A percentile compares a stretch with the other conserved stretches of the same genome.
Evolutionary conservation across 1,140 invertebrate genomes (phyloP).

Genomic region (Sesamia nonagrioides): DNA sequence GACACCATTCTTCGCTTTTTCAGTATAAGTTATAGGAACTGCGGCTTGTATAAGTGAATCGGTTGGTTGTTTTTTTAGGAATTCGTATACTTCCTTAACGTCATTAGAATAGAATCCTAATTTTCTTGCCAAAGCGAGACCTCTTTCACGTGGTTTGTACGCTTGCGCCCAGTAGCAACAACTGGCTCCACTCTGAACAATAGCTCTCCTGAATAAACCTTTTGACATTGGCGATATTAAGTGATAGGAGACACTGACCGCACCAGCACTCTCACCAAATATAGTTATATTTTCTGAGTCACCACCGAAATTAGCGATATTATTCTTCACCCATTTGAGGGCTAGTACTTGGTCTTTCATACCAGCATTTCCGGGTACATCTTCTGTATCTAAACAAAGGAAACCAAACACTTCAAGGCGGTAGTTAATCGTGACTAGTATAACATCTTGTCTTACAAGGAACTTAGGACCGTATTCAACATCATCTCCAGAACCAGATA

Average conservation of each 20-base stretch:
- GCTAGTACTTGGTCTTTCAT: slow-evolving; percentile 41
- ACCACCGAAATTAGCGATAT: slow-evolving; percentile 28
- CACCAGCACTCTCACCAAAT: slow-evolving; percentile 39
- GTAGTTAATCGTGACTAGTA: slow-evolving; percentile 38
- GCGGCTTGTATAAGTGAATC: slow-evolving; percentile 14
- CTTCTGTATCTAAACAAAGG: slow-evolving; percentile 37
- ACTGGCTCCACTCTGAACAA: slow-evolving; percentile 22
- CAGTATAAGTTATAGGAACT: slow-evolving; percentile 16
- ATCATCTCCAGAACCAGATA: slow-evolving; percentile 16
- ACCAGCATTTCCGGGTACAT: slow-evolving; percentile 40
- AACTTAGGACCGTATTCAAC: slow-evolving; percentile 36
- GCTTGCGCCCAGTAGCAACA: neutral
- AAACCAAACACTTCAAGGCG: slow-evolving; percentile 38
- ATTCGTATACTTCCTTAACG: slow-evolving; percentile 18
- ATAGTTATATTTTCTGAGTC: slow-evolving; percentile 34
- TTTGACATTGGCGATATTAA: slow-evolving; percentile 36
- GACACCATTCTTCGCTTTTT: neutral
- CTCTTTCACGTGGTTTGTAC: slow-evolving; percentile 24
- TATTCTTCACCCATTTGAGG: slow-evolving; percentile 30
- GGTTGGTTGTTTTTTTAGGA: slow-evolving; percentile 10
- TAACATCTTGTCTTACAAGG: slow-evolving; percentile 35
- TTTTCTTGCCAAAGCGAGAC: slow-evolving; percentile 16
- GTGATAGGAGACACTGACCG: slow-evolving; percentile 18
- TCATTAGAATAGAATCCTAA: slow-evolving; percentile 36
- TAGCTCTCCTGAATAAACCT: slow-evolving; percentile 39